Evolutionary conservation across 2,797 vertebrate species (phyloP).

Genomic region (Hozukius guyotensis): DNA sequence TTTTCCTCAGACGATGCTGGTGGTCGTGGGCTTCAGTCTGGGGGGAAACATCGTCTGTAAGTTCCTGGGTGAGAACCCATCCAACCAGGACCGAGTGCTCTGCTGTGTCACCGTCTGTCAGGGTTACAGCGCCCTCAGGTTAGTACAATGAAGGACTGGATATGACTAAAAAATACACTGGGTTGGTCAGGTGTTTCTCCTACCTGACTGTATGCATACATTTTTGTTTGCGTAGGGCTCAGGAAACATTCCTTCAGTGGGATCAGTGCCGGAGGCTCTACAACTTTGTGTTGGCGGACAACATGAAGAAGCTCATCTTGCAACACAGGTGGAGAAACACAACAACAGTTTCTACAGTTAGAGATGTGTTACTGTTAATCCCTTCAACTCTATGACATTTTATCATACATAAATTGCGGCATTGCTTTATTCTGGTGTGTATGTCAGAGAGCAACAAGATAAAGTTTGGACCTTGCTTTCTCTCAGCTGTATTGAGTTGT

Average conservation of each 20-base stretch:
- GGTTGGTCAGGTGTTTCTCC: not conserved
- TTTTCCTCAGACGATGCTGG: conserved; percentile 87
- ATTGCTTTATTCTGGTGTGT: not conserved
- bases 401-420: not conserved
- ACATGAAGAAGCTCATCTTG: conserved; percentile 97
- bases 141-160: conserved; percentile 47
- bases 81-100: conserved; percentile 92
- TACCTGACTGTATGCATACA: not conserved
- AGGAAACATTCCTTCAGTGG: conserved; percentile 97
- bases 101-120: conserved; percentile 96
- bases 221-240: conserved; percentile 82
- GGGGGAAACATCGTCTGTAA: conserved; percentile 97
- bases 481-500: not conserved
- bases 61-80: conserved; percentile 90
- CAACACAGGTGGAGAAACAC: conserved; percentile 88
- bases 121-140: conserved; percentile 94
- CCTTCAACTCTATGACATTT: not conserved
- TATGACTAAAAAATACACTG: not conserved
- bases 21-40: conserved; percentile 94
- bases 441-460: not conserved
- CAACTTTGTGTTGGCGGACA: conserved; percentile 95
- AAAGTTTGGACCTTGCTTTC: not conserved
- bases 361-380: not conserved
- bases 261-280: conserved; percentile 94
- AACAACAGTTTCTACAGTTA: not conserved